Percentiles rank a stretch among this genome's conserved stretches.
Conservation (phyloP, 1,140 invertebrate genomes). For the Cydia strobilella region DNA sequence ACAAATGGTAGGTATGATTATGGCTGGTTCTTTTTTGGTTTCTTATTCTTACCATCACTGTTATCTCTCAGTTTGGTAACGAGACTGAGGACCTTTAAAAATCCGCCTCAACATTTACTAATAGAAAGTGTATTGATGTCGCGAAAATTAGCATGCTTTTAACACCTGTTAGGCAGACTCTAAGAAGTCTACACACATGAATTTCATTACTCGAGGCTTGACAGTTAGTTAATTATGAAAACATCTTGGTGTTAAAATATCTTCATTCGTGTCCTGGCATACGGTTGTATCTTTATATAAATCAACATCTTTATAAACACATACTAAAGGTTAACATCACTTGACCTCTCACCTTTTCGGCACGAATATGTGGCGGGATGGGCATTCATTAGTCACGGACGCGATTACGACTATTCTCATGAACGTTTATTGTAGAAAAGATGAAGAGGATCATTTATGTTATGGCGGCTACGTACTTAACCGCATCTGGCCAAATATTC, state of each 20-base stretch:
- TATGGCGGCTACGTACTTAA: background rate
- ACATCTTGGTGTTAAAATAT: too few species aligned
- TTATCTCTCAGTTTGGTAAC: background rate
- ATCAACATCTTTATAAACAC: background rate
- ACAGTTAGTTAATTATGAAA: background rate
- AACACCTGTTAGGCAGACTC: too few species aligned
- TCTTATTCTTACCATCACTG: background rate
- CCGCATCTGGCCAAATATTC: background rate
- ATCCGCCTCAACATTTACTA: too few species aligned
- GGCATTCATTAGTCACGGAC: background rate
- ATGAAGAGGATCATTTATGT: background rate
- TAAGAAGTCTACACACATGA: too few species aligned
- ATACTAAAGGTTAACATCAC: background rate
- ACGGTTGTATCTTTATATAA: background rate
- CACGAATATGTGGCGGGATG: background rate
- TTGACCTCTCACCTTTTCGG: background rate
- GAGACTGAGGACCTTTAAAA: background rate
- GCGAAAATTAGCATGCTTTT: background rate
- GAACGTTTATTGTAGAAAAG: conserved; percentile 5
- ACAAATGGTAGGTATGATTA: background rate
- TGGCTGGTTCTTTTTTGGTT: background rate
- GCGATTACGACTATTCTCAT: conserved; percentile 2
- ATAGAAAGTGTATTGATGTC: too few species aligned
- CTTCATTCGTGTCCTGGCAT: too few species aligned
- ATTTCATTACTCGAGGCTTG: background rate